Evolutionary conservation across 2,113 vertebrate species (phyloP), one percentile per base, ranked within the genome.

Genomic region (Bucco capensis): DNA sequence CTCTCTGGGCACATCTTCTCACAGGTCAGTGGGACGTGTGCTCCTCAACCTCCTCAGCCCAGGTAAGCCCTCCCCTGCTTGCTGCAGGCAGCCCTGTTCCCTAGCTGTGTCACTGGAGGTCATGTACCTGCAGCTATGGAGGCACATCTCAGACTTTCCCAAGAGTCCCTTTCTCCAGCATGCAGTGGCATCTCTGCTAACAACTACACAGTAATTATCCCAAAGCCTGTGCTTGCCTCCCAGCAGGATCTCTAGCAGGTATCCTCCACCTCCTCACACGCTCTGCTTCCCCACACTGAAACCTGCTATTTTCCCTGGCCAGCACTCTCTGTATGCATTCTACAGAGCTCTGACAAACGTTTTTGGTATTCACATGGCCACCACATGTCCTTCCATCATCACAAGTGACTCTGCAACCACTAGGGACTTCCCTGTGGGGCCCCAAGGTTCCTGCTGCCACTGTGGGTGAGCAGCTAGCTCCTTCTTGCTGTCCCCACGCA

Each of bases 11-110:
- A 62, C 46, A 10, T 17, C 87, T 44, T 30, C 16, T 35, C 2
- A 2, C 37, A n/a, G 46, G 46, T 28, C 12, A 37, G 44, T 28
- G 50, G 62, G 69, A 57, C 7, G 2, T 0, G 0, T 14, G 42
- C 12, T 71, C 46, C 56, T 5, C 56, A 37, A 40, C 14, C 30
- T 15, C 18, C 24, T 30, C 61, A 66, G 86, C 42, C 47, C 8
- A 5, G 25, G 8, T 1, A 5, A 71, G 65, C 35, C 33, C 38
- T 5, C 4, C 38, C 6, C 4, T 47, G 28, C 42, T 31, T 2
- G 1, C 33, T 18, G 12, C 79, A 31, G 28, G 38, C 35, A 66
- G 74, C 54, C 57, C 5, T 1, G 13, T 11, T 70, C 50, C 64
- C 56, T 2, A 6, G 24, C 31, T 11, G 22, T 6, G 57, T 12